Evolutionary conservation across 2,797 vertebrate genomes (phyloP).

Genomic region (Pseudochirops corinnae): DNA sequence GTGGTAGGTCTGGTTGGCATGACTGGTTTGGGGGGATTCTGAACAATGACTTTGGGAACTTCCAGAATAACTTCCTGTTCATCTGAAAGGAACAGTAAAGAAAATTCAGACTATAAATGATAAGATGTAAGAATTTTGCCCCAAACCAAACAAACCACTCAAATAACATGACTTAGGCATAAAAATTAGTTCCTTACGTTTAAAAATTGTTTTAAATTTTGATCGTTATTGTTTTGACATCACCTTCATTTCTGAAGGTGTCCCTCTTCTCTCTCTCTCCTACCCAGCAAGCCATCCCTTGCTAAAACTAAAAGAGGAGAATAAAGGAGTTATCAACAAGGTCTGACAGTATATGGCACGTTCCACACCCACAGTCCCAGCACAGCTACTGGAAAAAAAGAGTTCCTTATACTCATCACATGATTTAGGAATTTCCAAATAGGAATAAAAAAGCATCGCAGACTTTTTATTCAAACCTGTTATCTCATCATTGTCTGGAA

Average conservation of each 20-base stretch:
- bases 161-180: not conserved
- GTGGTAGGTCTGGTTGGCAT: constrained; percentile 87
- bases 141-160: constrained; percentile 3
- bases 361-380: not conserved
- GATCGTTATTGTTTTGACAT: not conserved
- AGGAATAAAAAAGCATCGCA: not conserved
- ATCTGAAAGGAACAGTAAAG: constrained; percentile 83
- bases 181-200: not conserved
- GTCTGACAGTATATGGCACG: not conserved
- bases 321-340: not conserved
- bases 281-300: constrained; percentile 1
- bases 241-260: constrained; percentile 1
- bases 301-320: constrained; percentile 8
- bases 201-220: constrained; percentile 4
- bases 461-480: not conserved
- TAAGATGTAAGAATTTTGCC: not conserved
- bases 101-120: constrained; percentile 3
- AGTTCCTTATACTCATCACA: not conserved
- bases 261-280: constrained; percentile 12
- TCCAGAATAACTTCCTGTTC: constrained; percentile 90
- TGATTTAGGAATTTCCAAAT: not conserved
- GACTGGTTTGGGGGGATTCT: constrained; percentile 82
- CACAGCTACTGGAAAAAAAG: not conserved
- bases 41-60: constrained; percentile 77
- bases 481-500: not conserved